These are phyloP conservation scores for Caenorhabditis japonica DNA, from an alignment of 2,888 invertebrate genomes.

Conservation along the genomic window DNA sequence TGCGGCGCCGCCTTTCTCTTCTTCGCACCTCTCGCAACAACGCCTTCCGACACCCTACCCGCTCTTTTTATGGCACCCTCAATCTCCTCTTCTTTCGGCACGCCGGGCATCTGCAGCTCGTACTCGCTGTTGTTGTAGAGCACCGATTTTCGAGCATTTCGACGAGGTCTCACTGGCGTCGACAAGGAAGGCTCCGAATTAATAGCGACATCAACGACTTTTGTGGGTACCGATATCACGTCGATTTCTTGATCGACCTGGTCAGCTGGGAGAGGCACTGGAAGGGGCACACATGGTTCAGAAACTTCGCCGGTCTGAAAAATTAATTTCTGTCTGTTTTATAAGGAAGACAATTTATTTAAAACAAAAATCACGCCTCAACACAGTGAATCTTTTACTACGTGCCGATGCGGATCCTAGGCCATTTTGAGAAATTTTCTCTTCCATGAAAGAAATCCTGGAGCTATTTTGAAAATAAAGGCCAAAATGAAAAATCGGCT, in stretches of 20 bases:
- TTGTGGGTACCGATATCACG: not conserved
- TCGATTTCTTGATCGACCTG: too few species aligned
- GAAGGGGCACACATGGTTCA: too few species aligned
- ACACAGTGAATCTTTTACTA: too few species aligned
- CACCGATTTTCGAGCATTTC: slow-evolving; percentile 58
- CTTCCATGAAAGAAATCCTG: too few species aligned
- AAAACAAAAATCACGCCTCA: not conserved
- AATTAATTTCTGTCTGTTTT: too few species aligned
- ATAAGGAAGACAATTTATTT: not conserved
- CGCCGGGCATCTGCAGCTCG: slow-evolving; percentile 43
- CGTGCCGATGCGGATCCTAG: too few species aligned
- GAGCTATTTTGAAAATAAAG: too few species aligned
- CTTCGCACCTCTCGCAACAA: slow-evolving; percentile 5
- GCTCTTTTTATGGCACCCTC: slow-evolving; percentile 6
- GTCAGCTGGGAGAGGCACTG: too few species aligned
- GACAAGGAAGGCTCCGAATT: slow-evolving; percentile 6
- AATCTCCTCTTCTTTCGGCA: slow-evolving; percentile 30
- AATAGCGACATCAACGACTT: not conserved
- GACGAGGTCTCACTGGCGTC: slow-evolving; percentile 50
- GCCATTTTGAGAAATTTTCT: too few species aligned
- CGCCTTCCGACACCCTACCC: not conserved
- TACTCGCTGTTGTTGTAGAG: slow-evolving; percentile 53
- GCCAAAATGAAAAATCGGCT: too few species aligned
- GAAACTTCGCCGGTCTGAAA: too few species aligned
- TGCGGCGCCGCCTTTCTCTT: slow-evolving; percentile 23